Evolutionary conservation across 1,140 invertebrate genomes (phyloP).

Genomic region (Drosophila kepulauana): DNA sequence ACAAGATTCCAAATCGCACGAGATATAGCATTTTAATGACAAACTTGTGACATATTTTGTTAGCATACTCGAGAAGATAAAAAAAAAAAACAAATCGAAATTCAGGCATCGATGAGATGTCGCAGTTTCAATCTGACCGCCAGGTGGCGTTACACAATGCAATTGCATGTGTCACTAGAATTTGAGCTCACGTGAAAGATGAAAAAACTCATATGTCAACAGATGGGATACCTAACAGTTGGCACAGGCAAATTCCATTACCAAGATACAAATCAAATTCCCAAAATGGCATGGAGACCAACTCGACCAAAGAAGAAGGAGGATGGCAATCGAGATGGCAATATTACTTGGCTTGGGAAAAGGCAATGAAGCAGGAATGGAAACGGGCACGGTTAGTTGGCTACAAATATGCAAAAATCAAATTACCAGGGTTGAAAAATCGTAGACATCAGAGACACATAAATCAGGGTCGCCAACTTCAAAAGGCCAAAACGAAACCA

Average conservation of each 20-base stretch:
- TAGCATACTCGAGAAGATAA: background rate
- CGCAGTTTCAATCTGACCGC: conserved; percentile 31
- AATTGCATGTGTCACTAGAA: conserved; percentile 17
- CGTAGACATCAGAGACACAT: conserved; percentile 77
- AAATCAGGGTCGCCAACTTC: conserved; percentile 57
- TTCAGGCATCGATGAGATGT: conserved; percentile 2
- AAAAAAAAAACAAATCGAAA: background rate
- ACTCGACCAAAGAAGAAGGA: too few species aligned
- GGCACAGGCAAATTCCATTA: conserved; percentile 69
- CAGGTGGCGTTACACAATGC: conserved; percentile 53
- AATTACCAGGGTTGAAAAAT: conserved; percentile 78
- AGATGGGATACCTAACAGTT: conserved; percentile 46
- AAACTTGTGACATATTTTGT: background rate
- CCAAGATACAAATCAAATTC: conserved; percentile 77
- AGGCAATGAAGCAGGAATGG: background rate
- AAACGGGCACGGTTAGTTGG: conserved; percentile 20
- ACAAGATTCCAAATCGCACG: background rate
- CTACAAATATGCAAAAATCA: conserved; percentile 69
- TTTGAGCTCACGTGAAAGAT: conserved; percentile 5
- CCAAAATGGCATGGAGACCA: conserved; percentile 27
- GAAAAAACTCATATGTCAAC: conserved; percentile 30
- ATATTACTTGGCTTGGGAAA: background rate
- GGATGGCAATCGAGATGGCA: background rate
- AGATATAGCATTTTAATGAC: background rate
- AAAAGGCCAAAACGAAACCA: conserved; percentile 53